Evolutionary conservation across 2,113 vertebrate species (phyloP), one percentile per base, ranked within the genome.

Genomic region (Embiotoca jacksoni): DNA sequence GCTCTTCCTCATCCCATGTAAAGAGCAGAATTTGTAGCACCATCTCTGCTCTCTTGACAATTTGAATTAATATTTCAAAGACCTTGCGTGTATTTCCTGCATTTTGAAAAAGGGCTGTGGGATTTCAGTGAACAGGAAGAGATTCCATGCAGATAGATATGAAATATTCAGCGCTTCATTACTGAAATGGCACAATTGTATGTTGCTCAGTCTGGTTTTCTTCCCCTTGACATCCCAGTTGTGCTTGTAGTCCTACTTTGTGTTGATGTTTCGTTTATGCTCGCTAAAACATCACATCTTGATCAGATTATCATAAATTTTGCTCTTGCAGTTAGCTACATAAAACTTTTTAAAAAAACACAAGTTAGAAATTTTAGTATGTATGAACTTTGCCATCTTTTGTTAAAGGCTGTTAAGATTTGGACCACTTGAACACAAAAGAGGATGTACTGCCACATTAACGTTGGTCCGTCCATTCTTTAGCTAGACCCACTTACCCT

Each of bases 51-150:
- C 65, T 81, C 77, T 49, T 85, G 39, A 85, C 81, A 81, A 69
- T 81, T 50, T 50, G 32, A 74, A 94, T 93, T 0, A 90, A 92
- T 93, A 87, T 92, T 94, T 93, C 52, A 95, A 69, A 66, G 53
- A 56, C n/a, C 62, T 78, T 14, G 39, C 5, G 16, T 82, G 73
- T 83, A 41, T 83, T 81, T 78, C 50, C 60, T 86, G 85, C 86
- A 83, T 86, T 87, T 64, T 78, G 31, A 78, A 89, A 82, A 63
- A 58, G 56, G 49, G 58, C 35, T 79, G 4, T 81, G 77, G 77
- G 71, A 81, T 79, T 72, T 32, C 49, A 58, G 80, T 55, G 56
- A 85, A 83, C 46, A n/a, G 39, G 39, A 75, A 57, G 54, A 59
- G 61, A 76, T 83, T 81, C 61, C 53, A 16, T 59, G 37, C 62